Evolutionary conservation across 1,140 invertebrate species (phyloP), one percentile per base, ranked within the genome.

Genomic region (Zophobas morio): DNA sequence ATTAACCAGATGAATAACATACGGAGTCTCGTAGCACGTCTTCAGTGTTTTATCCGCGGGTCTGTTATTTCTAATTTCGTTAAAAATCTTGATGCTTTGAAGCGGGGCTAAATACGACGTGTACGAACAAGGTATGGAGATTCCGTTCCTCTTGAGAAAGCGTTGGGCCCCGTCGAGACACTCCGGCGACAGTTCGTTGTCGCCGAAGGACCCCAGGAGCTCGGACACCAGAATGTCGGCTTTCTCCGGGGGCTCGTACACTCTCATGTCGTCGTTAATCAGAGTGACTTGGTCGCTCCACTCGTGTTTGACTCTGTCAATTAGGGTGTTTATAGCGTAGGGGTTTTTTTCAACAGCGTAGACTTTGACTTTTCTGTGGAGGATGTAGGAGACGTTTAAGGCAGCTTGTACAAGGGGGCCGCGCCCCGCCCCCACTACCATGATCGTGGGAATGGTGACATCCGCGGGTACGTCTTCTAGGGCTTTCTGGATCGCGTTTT

Each of bases 341-440:
- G 96, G 94, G 90, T 99, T 99, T 86, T 99, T 99, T 86, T 99
- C 99, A 0, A 99, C 94, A 33, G 97, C 97, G 87, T 96, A 98
- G n/a, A 98, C 87, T 86, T 92, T 90, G 1, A 95, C 88, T 81
- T 87, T 83, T 0, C 87, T 84, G 20, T 84, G 79, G 1, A 87
- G 79, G 51, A 84, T 79, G 54, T 82, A 86, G 0, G 95, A 93
- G 4, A 98, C 97, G 86, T 93, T 93, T 1, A 99, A 86, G 39
- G 94, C 90, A 36, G 95, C 93, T 78, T 93, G 90, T 1, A 99
- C 96, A 57, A 99, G 87, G 1, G 98, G 98, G 3, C 99, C 99
- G 84, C 99, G 88, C 0, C 99, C 99, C 60, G 98, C 98, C 1
- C 97, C 97, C 46, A 99, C 91, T 1, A 99, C 94, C 94, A 98